Evolutionary conservation across 2,888 invertebrate species (phyloP).

Genomic region (Eupsilia transversa): DNA sequence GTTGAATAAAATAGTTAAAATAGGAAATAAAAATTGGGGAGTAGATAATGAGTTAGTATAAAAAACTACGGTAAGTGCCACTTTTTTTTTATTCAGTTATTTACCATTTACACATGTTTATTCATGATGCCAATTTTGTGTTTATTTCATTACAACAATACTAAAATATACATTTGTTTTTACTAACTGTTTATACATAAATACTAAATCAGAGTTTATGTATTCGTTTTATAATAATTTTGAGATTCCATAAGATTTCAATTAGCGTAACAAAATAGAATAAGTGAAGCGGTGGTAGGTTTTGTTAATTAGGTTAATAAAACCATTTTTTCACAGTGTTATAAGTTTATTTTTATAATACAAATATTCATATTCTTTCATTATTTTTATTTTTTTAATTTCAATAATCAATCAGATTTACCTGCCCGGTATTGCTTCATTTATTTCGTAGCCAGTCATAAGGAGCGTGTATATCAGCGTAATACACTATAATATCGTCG

Average conservation of each 20-base stretch:
- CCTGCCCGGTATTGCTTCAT: background rate
- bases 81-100: background rate
- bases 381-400: no score
- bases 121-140: background rate
- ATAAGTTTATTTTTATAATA: background rate
- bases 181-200: background rate
- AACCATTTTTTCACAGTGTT: background rate
- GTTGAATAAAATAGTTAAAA: background rate
- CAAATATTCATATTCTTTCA: background rate
- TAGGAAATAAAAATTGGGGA: background rate
- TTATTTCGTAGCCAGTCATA: background rate
- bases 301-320: background rate
- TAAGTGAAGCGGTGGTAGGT: background rate
- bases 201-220: background rate
- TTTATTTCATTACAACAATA: background rate
- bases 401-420: background rate
- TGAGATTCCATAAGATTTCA: background rate
- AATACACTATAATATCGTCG: slow-evolving; percentile 59
- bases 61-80: background rate
- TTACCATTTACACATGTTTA: background rate
- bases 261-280: background rate
- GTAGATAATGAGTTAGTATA: background rate
- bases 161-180: background rate
- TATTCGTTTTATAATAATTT: background rate
- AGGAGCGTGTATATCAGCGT: slow-evolving; percentile 57